A percentile compares a stretch with the other conserved stretches of the same genome.
Evolutionary conservation across 2,113 vertebrate species (phyloP).

Genomic region (Theristicus caerulescens): DNA sequence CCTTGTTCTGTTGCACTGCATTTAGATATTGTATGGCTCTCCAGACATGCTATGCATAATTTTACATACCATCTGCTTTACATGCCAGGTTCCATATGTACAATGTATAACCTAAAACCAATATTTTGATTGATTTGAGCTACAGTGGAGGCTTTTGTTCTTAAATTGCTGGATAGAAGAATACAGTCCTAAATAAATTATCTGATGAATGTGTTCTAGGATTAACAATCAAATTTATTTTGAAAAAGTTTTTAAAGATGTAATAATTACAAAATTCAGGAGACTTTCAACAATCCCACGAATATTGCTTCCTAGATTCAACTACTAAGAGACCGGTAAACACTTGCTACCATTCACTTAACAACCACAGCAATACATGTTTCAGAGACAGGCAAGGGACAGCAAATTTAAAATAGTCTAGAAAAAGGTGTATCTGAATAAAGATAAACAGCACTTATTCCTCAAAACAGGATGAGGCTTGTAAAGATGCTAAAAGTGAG

Average conservation of each 20-base stretch:
- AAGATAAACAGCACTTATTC: neutral
- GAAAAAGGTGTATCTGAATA: neutral
- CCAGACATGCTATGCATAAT: constrained; percentile 67
- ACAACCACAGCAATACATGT: neutral
- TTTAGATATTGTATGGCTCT: constrained; percentile 52
- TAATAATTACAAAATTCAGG: neutral
- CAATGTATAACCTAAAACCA: constrained; percentile 48
- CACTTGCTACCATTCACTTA: neutral
- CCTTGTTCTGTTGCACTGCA: constrained; percentile 12
- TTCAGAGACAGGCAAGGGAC: neutral
- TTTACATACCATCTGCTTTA: constrained; percentile 63
- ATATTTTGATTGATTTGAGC: constrained; percentile 59
- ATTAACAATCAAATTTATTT: neutral
- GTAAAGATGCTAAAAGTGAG: neutral
- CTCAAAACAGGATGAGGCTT: neutral
- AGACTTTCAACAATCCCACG: neutral
- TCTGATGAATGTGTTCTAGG: neutral
- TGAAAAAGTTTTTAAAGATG: neutral
- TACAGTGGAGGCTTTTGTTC: constrained; percentile 49
- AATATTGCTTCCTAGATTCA: neutral
- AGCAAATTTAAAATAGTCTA: neutral
- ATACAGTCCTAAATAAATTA: neutral
- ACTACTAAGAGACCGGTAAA: neutral
- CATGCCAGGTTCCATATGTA: constrained; percentile 65
- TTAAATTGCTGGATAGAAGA: constrained; percentile 38